Base-by-base conservation (phyloP, 2,888 invertebrate species). In the Zygothrica quintamaculata region DNA sequence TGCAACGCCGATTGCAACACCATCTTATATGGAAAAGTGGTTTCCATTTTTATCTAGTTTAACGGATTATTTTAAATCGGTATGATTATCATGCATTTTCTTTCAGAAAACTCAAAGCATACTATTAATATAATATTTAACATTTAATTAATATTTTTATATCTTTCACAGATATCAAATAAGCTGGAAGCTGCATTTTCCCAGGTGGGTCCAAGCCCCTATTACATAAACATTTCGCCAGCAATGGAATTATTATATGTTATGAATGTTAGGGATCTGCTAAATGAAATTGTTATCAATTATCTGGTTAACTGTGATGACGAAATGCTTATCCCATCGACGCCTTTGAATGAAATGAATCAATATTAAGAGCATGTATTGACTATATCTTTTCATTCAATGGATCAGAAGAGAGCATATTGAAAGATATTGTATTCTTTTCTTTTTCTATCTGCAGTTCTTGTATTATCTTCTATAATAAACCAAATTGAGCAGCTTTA, bases 161-260 rank as follows among this genome's bases (percentile, higher is more conserved):
- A n/a, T n/a, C n/a, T n/a, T n/a, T n/a, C n/a, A n/a, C n/a, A 78
- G 78, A 15, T 79, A 16, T 76, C 62, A 5, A 15, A 44, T 1
- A 33, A 5, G 1, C 22, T 60, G 3, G 66, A 77, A 16, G 4
- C 3, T 2, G 56, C 77, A 0, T n/a, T 79, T 1, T 29, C 25
- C n/a, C 16, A 39, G 13, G 16, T 18, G 13, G 22, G 58, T 1
- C 15, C 43, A 6, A 56, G 36, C n/a, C 56, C 60, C 0, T 4
- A 1, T 7, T 65, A 79, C 26, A 15, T 0, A 0, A 44, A 16
- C 48, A 61, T 56, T 7, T 70, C 78, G 16, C 37, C 67, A 0
- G 52, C 80, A 25, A 76, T 80, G 80, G 65, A 74, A 1, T 1
- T 80, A 2, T 18, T 79, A 0, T 40, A 64, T 50, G 9, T 80